Base-by-base conservation (phyloP, 2,888 invertebrate genomes). In the Lepetodrilus schrolli region DNA sequence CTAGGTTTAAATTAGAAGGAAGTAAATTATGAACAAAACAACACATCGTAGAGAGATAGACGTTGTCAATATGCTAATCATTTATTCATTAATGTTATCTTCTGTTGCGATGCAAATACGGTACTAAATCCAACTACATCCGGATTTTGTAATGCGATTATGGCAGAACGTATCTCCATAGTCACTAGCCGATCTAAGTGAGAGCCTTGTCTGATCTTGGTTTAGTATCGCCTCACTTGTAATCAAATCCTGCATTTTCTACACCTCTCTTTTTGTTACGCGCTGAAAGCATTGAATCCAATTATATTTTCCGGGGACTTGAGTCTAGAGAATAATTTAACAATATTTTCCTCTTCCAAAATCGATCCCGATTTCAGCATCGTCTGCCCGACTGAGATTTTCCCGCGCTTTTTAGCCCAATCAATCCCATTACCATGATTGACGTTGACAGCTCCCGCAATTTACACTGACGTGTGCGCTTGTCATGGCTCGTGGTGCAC, bases 361-460 rank as follows among this genome's bases (percentile, higher is more conserved):
- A 58, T 58, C 58, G 58, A 58, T 58, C n/a, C 7, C 17, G 58
- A 58, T 58, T 58, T 58, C 21, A 58, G n/a, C 58, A 58, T 13
- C 58, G 58, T 30, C 10, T 23, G 58, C 58, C 58, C 26, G 13
- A 13, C 34, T 58, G 58, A 58, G 58, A 58, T 58, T 58, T 58
- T 58, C 58, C 58, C 58, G 58, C 58, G 58, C 58, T 58, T 58
- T 58, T 58, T 58, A 58, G 58, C 26, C 58, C 13, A 58, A 58
- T 58, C 58, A 26, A 58, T 58, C 30, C 58, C 58, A 58, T 58
- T 58, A 58, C 30, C 23, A 34, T 58, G 58, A 58, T 58, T 58
- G 58, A 58, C 58, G 58, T 58, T 58, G 58, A 58, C 58, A 58
- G 58, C 30, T n/a, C 23, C 26, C 34, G 17, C 58, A 58, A 58